Percentiles rank a stretch among this genome's conserved stretches.
Evolutionary conservation across 2,113 vertebrate species (phyloP).

Genomic region (Orthonyx spaldingii): DNA sequence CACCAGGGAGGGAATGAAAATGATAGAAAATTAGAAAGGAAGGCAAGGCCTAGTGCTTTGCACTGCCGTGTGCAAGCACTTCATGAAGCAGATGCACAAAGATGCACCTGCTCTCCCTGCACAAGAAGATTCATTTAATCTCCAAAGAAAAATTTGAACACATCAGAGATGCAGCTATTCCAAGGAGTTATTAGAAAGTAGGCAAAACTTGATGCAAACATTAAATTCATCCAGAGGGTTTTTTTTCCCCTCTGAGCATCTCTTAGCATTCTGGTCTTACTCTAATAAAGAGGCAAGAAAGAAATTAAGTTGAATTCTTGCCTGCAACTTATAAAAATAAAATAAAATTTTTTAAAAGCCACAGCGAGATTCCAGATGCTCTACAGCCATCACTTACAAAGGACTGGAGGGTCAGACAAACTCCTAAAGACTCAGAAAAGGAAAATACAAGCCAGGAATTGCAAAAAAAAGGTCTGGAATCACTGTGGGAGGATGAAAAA

Average conservation of each 20-base stretch:
- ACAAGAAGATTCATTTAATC: not conserved
- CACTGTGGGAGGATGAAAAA: not conserved
- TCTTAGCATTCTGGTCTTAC: not conserved
- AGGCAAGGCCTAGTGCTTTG: not conserved
- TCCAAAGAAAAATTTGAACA: not conserved
- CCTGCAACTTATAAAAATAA: not conserved
- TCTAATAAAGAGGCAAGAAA: not conserved
- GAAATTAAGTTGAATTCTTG: not conserved
- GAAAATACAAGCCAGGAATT: not conserved
- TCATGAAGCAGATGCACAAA: not conserved
- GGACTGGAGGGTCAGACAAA: not conserved
- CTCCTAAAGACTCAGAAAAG: not conserved
- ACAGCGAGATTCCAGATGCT: not conserved
- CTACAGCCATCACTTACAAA: not conserved
- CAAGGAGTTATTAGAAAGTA: not conserved
- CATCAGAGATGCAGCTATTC: not conserved
- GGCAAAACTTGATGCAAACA: not conserved
- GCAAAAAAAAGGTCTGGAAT: not conserved
- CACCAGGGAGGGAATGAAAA: not conserved
- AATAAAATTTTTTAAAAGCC: not conserved
- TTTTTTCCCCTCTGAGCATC: not conserved
- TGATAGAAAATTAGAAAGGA: fast-evolving
- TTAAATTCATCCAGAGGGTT: not conserved
- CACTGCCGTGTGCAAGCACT: not conserved
- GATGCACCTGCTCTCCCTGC: not conserved